Evolutionary conservation across 2,113 vertebrate genomes (phyloP).

Genomic region (Forbesichthys papilliferus): DNA sequence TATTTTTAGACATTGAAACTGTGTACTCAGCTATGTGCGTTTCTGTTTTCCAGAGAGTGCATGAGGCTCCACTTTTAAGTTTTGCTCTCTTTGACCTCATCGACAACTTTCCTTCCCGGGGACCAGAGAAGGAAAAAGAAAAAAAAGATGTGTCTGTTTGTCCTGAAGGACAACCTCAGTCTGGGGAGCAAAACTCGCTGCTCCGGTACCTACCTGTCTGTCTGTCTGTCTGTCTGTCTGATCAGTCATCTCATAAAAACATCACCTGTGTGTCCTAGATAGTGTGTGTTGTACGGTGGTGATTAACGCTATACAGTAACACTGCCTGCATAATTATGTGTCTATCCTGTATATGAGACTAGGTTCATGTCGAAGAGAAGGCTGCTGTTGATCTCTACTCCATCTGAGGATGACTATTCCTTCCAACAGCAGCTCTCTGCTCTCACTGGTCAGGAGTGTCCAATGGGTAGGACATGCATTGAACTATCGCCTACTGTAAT

Average conservation of each 20-base stretch:
- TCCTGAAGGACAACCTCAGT: constrained; percentile 29
- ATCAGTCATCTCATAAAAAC: too few relatives aligned
- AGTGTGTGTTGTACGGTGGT: neutral
- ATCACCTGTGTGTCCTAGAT: too few relatives aligned
- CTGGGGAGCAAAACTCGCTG: constrained; percentile 62
- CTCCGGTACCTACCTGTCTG: constrained; percentile 61
- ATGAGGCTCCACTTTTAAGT: constrained; percentile 67
- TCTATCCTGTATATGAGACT: neutral
- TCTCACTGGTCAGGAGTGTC: constrained; percentile 74
- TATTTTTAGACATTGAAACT: neutral
- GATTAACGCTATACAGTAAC: neutral
- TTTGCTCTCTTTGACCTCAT: constrained; percentile 68
- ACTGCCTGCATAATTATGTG: too few relatives aligned
- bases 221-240: neutral
- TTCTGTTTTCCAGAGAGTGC: constrained; percentile 62
- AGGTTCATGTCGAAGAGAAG: constrained; percentile 80
- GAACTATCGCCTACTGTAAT: neutral
- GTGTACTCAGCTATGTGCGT: neutral
- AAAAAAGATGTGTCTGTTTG: constrained; percentile 53
- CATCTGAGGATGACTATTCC: constrained; percentile 75
- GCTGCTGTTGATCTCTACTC: constrained; percentile 76
- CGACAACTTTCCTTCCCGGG: constrained; percentile 75
- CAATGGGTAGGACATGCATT: constrained; percentile 63
- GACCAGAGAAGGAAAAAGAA: constrained; percentile 68
- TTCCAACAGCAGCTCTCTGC: constrained; percentile 78